Percentiles rank a stretch among this genome's conserved stretches.
phyloP scores from a whole-genome alignment of 2,888 invertebrate genomes.

The Scaptodrosophila latifasciaeformis region DNA sequence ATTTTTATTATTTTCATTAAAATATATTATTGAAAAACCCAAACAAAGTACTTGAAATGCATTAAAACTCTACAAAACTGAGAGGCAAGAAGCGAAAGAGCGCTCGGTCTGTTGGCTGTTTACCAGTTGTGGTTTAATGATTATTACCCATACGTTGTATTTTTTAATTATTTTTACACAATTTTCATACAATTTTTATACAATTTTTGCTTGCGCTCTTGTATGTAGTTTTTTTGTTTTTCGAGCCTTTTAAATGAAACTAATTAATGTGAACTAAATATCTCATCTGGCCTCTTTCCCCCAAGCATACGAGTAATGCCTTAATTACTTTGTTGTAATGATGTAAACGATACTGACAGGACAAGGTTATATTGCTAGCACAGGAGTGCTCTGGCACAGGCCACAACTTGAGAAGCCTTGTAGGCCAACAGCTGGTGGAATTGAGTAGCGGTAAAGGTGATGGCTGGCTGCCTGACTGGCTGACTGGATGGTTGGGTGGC shows the following conservation, averaged over 20 bases:
- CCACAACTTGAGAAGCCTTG: too few species aligned
- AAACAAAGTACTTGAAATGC: conserved; percentile 18
- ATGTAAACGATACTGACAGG: conserved; percentile 29
- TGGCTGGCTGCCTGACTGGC: background rate
- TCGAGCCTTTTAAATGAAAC: conserved; percentile 15
- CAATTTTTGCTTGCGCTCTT: background rate
- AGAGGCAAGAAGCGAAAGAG: too few species aligned
- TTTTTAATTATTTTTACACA: conserved; percentile 25
- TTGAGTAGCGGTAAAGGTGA: too few species aligned
- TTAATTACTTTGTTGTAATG: conserved; percentile 34
- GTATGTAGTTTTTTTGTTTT: conserved; percentile 12
- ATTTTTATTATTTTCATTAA: conserved; percentile 27
- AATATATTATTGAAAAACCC: too few species aligned
- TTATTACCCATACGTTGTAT: too few species aligned
- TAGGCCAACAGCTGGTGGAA: too few species aligned
- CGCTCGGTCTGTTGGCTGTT: background rate
- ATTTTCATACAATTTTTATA: conserved; percentile 13
- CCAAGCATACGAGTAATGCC: conserved; percentile 3
- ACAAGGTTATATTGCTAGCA: too few species aligned
- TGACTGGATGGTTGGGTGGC: too few species aligned
- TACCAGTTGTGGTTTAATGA: conserved; percentile 20
- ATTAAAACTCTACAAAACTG: conserved; percentile 29
- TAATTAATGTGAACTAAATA: conserved; percentile 34
- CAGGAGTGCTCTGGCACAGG: too few species aligned
- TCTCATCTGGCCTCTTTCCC: too few species aligned